Conservation (phyloP, 1,140 invertebrate genomes). For the Dreissena polymorpha region DNA sequence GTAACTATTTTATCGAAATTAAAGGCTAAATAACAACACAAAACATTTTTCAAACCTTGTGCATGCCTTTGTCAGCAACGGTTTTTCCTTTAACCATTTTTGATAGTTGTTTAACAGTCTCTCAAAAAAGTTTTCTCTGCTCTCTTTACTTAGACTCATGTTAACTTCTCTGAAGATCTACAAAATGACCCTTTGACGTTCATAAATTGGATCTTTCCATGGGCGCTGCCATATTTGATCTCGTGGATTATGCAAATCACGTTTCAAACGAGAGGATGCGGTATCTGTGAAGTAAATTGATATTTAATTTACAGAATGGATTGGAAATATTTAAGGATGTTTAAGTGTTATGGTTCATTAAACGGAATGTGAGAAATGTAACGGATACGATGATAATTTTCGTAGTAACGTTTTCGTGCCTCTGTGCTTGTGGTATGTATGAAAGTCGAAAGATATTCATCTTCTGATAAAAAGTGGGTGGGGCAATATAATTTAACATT, state of each 20-base stretch:
- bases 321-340: slow-evolving; percentile 22
- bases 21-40: not conserved
- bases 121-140: slow-evolving; percentile 52
- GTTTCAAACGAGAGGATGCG: not conserved
- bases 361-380: too few relatives aligned
- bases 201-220: slow-evolving; percentile 41
- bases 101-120: slow-evolving; percentile 46
- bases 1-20: not conserved
- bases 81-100: slow-evolving; percentile 37
- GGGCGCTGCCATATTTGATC: slow-evolving; percentile 66
- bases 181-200: slow-evolving; percentile 19
- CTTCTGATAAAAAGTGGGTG: too few relatives aligned
- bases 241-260: slow-evolving; percentile 54
- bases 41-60: slow-evolving; percentile 44
- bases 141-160: slow-evolving; percentile 54
- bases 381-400: too few relatives aligned
- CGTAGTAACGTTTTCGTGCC: too few relatives aligned
- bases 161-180: slow-evolving; percentile 19
- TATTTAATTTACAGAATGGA: slow-evolving; percentile 32
- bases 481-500: too few relatives aligned
- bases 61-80: slow-evolving; percentile 42
- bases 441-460: too few relatives aligned
- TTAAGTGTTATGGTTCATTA: not conserved
- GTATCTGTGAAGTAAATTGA: slow-evolving; percentile 22
- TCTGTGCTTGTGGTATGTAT: too few relatives aligned